Evolutionary conservation across 2,113 vertebrate species (phyloP).

Genomic region (Lampris incognitus): DNA sequence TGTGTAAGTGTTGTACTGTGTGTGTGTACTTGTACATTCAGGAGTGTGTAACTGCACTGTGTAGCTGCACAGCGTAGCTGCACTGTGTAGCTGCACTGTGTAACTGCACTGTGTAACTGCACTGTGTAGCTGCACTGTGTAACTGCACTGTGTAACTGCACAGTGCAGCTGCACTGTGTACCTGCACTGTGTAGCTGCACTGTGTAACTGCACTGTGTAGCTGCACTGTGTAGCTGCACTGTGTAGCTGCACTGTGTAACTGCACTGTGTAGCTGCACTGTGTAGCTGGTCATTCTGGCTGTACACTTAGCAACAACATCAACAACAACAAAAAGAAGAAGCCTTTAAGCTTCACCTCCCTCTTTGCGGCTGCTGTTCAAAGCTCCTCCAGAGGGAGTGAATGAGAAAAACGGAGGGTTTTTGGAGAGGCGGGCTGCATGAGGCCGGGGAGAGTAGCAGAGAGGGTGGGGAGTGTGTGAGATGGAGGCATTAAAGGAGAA

Average conservation of each 20-base stretch:
- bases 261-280: too few species aligned
- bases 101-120: too few species aligned
- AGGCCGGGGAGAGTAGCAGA: slow-evolving; percentile 24
- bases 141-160: too few species aligned
- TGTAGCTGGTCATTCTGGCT: not conserved
- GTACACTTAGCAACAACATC: not conserved
- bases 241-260: too few species aligned
- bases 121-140: too few species aligned
- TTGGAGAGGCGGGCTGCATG: slow-evolving; percentile 33
- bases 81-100: too few species aligned
- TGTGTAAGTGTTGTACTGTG: not conserved
- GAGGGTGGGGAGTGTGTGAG: slow-evolving; percentile 14
- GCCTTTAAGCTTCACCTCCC: slow-evolving; percentile 1
- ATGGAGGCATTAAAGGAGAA: slow-evolving; percentile 39
- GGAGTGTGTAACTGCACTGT: not conserved
- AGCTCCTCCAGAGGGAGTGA: slow-evolving; percentile 28
- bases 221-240: too few species aligned
- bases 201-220: too few species aligned
- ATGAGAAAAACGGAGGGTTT: slow-evolving; percentile 60
- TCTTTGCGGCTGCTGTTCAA: not conserved
- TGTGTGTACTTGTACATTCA: slow-evolving; percentile 17
- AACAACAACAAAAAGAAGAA: slow-evolving; percentile 12
- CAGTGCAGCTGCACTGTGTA: too few species aligned
- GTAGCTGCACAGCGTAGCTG: too few species aligned
- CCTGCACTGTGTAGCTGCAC: too few species aligned